phyloP scores from a whole-genome alignment of 2,888 invertebrate species.

The Bombylius discolor region DNA sequence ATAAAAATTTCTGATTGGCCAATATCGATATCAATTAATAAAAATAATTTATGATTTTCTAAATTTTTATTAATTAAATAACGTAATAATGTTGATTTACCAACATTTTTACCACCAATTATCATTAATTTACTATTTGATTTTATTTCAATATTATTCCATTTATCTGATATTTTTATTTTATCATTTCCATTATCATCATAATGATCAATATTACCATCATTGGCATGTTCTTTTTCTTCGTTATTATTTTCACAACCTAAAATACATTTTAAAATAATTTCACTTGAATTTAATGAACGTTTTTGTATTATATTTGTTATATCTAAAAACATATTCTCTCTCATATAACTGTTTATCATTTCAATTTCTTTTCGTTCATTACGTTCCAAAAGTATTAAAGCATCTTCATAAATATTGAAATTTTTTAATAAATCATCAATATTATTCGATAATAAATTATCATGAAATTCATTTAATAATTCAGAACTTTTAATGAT shows the following conservation, averaged over 20 bases:
- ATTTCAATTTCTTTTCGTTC: slow-evolving; percentile 21
- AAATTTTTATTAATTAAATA: slow-evolving; percentile 61
- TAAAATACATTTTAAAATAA: slow-evolving; percentile 25
- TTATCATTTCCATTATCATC: background rate
- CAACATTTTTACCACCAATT: slow-evolving; percentile 71
- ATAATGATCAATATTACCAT: background rate
- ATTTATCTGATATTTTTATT: slow-evolving; percentile 16
- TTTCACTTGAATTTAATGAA: slow-evolving; percentile 24
- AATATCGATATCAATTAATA: slow-evolving; percentile 78
- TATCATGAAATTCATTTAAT: slow-evolving; percentile 17
- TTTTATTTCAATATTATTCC: slow-evolving; percentile 22
- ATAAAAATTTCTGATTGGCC: slow-evolving; percentile 86
- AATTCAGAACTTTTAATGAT: background rate
- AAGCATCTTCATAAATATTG: slow-evolving; percentile 25
- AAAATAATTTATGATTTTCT: slow-evolving; percentile 38
- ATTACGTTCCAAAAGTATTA: slow-evolving; percentile 34
- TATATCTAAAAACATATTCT: slow-evolving; percentile 29
- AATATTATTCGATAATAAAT: slow-evolving; percentile 25
- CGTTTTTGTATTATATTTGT: slow-evolving; percentile 21
- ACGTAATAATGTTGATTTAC: slow-evolving; percentile 72
- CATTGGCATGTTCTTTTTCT: too few relatives aligned
- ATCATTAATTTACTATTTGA: slow-evolving; percentile 38
- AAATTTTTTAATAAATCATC: slow-evolving; percentile 21
- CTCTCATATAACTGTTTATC: slow-evolving; percentile 28
- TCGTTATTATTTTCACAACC: slow-evolving; percentile 14